Conservation (phyloP, 2,888 invertebrate species). For the Diabrotica balteata region DNA sequence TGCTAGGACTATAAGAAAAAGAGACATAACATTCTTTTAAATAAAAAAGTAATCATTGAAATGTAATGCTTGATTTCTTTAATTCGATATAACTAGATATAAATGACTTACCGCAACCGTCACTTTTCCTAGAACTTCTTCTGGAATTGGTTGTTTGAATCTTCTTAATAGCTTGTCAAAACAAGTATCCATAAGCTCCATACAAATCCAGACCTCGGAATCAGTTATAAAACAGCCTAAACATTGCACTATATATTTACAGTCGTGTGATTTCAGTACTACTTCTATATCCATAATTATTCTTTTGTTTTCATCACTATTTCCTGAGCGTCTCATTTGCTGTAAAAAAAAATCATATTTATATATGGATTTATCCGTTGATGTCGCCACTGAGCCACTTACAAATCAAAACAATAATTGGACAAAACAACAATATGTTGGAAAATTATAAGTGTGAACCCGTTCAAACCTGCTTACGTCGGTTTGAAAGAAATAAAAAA, state of each 20-base stretch:
- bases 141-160: slow-evolving; percentile 89
- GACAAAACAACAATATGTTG: too few relatives aligned
- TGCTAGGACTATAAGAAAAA: too few relatives aligned
- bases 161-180: slow-evolving; percentile 94
- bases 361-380: not conserved
- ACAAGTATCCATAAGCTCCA: slow-evolving; percentile 99
- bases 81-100: too few relatives aligned
- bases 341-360: slow-evolving; percentile 53
- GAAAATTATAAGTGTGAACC: too few relatives aligned
- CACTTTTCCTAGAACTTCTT: slow-evolving; percentile 95
- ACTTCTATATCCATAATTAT: slow-evolving; percentile 99
- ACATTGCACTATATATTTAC: slow-evolving; percentile 96
- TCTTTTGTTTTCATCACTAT: slow-evolving; percentile 95
- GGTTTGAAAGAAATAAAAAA: too few relatives aligned
- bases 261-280: slow-evolving; percentile 96
- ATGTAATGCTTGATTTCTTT: too few relatives aligned
- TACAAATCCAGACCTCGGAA: slow-evolving; percentile 99
- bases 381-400: too few relatives aligned
- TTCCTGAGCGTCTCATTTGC: slow-evolving; percentile 98
- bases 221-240: slow-evolving; percentile 97
- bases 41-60: not conserved
- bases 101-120: slow-evolving; percentile 81
- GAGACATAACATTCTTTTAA: too few relatives aligned
- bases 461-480: too few relatives aligned
- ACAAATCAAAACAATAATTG: too few relatives aligned